Percentiles rank a stretch among this genome's conserved stretches.
phyloP scores from a whole-genome alignment of 2,113 vertebrate genomes.

The Phaethornis superciliosus region DNA sequence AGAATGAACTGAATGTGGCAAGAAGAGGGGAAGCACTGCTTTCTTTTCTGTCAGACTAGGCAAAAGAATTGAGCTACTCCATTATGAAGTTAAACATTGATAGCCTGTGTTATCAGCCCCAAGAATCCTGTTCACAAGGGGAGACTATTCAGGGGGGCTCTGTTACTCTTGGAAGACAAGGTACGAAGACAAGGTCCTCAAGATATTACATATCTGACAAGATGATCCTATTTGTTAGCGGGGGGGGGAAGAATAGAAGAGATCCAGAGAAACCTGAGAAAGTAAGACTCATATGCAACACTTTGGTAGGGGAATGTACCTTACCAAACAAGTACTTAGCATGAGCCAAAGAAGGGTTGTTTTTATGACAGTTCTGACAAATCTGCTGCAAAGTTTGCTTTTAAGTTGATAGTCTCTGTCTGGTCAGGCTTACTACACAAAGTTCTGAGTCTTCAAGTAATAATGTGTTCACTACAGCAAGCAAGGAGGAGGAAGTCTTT shows the following conservation, averaged over 20 bases:
- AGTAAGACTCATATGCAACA: neutral
- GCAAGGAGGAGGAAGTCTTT: neutral
- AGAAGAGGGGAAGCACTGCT: neutral
- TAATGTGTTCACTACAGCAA: neutral
- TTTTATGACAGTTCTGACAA: neutral
- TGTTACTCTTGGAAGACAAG: neutral
- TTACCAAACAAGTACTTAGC: neutral
- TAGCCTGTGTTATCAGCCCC: neutral
- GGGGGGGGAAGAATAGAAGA: accelerated
- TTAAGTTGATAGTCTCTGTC: neutral
- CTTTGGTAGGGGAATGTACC: neutral
- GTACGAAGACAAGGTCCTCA: neutral
- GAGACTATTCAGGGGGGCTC: neutral
- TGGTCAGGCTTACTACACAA: neutral
- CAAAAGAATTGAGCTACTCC: neutral
- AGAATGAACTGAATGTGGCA: neutral
- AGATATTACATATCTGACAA: neutral
- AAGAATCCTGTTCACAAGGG: neutral
- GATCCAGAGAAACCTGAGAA: neutral
- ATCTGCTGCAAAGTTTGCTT: neutral
- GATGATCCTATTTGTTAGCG: neutral
- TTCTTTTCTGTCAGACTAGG: neutral
- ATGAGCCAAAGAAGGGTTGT: neutral
- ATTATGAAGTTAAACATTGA: neutral
- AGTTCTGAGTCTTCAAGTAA: neutral